Base-by-base conservation (phyloP, 1,140 invertebrate species). In the Zelostemma sp. region DNA sequence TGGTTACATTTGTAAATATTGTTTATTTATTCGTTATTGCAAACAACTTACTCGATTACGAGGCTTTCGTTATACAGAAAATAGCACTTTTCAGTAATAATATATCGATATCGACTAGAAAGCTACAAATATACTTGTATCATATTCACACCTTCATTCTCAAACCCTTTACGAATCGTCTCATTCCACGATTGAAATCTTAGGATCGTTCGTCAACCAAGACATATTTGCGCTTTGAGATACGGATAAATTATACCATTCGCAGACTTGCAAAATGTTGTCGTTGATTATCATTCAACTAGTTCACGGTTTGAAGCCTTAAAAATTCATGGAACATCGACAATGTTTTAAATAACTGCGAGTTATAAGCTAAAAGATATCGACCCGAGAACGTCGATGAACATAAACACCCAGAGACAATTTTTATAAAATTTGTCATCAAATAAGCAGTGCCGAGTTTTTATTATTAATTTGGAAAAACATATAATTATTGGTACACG, bases 1-100 rank as follows among this genome's bases (percentile, higher is more conserved):
- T n/a, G n/a, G n/a, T n/a, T 35, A 66, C 62, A 71, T 66, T 66
- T 71, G 63, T 58, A 72, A 72, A 72, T 67, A 72, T 72, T 47
- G 46, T 67, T 67, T 72, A 64, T 67, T 72, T 46, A 64, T 57
- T 55, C 63, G 67, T 53, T 43, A 35, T 53, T 14, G 49, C 33
- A 64, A 67, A 43, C 69, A 64, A 48, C 17, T 33, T 54, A 64
- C 57, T 67, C 56, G 69, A 48, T 68, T 72, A 67, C 64, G 65
- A 72, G 64, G 56, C 60, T 72, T 65, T 67, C 68, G 64, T 72
- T 60, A 67, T 72, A 72, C 64, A 68, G 64, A 72, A 72, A 72
- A 72, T 68, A 72, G 60, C 68, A 72, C 67, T 72, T 72, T 65
- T 68, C 56, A 68, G 51, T 72, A 61, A 68, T 57, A 67, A 67